Percentiles rank a stretch among this genome's conserved stretches.
phyloP scores from a whole-genome alignment of 2,113 vertebrate genomes.

The Amblyornis subalaris region DNA sequence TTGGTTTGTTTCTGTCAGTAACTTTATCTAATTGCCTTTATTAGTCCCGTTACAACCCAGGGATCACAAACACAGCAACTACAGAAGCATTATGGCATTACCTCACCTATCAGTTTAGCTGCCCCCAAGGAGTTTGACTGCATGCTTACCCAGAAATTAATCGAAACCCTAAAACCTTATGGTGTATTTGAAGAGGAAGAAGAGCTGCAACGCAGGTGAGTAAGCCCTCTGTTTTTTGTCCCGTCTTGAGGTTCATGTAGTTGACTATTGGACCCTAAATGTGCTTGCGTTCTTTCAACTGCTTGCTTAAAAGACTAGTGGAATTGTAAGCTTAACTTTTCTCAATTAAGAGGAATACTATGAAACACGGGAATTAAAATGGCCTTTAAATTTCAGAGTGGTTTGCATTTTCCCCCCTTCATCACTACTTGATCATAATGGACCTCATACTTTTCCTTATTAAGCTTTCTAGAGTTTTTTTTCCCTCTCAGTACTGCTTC shows the following conservation, averaged over 20 bases:
- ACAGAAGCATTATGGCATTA: slow-evolving; percentile 86
- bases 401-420: background rate
- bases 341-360: background rate
- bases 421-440: background rate
- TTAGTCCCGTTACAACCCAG: slow-evolving; percentile 82
- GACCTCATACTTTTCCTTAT: background rate
- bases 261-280: background rate
- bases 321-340: background rate
- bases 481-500: background rate
- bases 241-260: background rate
- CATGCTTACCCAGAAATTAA: slow-evolving; percentile 82
- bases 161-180: slow-evolving; percentile 81
- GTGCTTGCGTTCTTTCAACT: background rate
- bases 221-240: background rate
- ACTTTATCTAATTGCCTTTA: slow-evolving; percentile 63
- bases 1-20: slow-evolving; percentile 26
- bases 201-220: slow-evolving; percentile 86
- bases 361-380: background rate
- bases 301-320: background rate
- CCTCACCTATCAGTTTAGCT: slow-evolving; percentile 86
- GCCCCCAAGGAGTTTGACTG: slow-evolving; percentile 84
- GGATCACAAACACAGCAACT: slow-evolving; percentile 79
- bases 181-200: slow-evolving; percentile 87
- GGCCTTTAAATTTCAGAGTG: background rate
- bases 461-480: background rate